Evolutionary conservation across 2,888 invertebrate species (phyloP), one percentile per base, ranked within the genome.

Genomic region (Auanema freiburgensis): DNA sequence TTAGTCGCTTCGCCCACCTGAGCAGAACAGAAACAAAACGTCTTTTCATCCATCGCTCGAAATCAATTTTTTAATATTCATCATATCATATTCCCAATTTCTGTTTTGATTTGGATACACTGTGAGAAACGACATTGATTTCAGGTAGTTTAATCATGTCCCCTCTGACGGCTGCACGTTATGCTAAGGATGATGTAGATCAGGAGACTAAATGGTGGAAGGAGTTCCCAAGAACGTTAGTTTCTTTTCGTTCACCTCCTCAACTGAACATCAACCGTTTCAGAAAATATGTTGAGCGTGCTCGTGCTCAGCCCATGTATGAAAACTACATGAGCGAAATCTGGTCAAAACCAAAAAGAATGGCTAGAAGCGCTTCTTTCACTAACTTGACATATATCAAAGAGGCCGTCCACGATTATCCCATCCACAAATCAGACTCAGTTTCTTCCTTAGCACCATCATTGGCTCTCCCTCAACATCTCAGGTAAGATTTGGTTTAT

Each of bases 381-480:
- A 81, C 81, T 18, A 83, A 83, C 59, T 61, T 83, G 65, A 83
- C 83, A 43, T 83, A 81, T 63, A 68, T 80, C 61, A 71, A 69
- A 54, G 72, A 75, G 63, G 76, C 59, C 69, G 78, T 62, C 59
- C 71, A 24, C 63, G 72, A 76, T 50, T 74, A 59, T 55, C 76
- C 76, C 33, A 73, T 76, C 42, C 63, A 58, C 2, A 58, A 55
- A 21, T 65, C 74, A 18, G 70, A 72, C 25, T 78, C 81, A n/a
- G 75, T 79, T 16, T 80, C 79, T 24, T 74, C 78, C 5, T 66
- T 83, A 59, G 80, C 81, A 43, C 83, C 83, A 50, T 83, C 83
- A 8, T 74, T 79, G 23, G 80, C 79, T 0, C 67, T 79, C 41
- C 76, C 76, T 5, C 74, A 75, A 50, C 69, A 75, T 59, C 72